phyloP scores from a whole-genome alignment of 2,797 vertebrate species.

The Rhynchonycteris naso region DNA sequence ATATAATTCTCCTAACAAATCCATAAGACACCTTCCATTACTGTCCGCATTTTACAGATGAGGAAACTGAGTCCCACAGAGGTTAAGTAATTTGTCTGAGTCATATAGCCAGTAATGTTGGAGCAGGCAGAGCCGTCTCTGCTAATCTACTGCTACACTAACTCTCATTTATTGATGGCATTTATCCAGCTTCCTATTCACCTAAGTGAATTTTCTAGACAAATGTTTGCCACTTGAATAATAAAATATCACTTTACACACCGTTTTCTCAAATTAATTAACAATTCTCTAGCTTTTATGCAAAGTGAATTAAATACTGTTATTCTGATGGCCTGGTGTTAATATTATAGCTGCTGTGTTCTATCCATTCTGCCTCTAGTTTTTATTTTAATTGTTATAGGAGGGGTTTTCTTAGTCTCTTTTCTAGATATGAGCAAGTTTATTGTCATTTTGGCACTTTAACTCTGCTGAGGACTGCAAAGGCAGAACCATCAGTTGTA shows the following conservation, averaged over 20 bases:
- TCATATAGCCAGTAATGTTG: neutral
- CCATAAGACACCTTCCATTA: neutral
- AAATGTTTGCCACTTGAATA: neutral
- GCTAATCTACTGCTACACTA: neutral
- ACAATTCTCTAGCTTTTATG: neutral
- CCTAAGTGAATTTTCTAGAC: neutral
- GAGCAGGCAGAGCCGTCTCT: neutral
- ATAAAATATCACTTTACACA: neutral
- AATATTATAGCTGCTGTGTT: neutral
- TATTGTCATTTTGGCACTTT: neutral
- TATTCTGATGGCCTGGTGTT: neutral
- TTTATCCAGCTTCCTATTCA: neutral
- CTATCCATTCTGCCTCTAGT: neutral
- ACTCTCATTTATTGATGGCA: neutral
- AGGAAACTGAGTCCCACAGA: neutral
- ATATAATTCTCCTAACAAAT: neutral
- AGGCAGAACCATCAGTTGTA: neutral
- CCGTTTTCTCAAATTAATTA: neutral
- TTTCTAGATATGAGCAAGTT: neutral
- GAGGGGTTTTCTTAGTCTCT: neutral
- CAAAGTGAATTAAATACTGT: neutral
- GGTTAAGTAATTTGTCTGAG: neutral
- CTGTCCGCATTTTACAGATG: neutral
- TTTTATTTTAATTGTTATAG: slow-evolving; percentile 24
- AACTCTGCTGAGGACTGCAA: neutral